A percentile compares a stretch with the other conserved stretches of the same genome.
These are phyloP conservation scores for Chymomyza fuscimana DNA, from an alignment of 2,888 invertebrate species.

Conservation along the genomic window DNA sequence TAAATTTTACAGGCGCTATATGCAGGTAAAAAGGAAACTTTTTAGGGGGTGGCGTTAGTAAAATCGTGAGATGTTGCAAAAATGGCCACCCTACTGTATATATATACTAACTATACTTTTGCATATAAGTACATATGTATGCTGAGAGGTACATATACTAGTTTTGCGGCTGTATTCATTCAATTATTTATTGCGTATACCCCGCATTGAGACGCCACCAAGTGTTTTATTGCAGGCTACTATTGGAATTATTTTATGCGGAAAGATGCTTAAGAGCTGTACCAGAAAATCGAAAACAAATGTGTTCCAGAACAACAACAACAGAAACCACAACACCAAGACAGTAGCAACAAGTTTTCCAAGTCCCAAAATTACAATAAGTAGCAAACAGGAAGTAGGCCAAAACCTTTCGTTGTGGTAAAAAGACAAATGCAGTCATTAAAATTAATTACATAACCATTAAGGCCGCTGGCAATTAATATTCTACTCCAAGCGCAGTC, in stretches of 20 bases:
- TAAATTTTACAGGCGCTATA: no score
- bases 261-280: neutral
- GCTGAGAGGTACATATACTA: neutral
- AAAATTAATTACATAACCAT: slow-evolving; percentile 71
- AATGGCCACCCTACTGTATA: no score
- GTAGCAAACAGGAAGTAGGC: neutral
- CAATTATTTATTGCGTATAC: neutral
- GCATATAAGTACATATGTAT: no score
- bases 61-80: no score
- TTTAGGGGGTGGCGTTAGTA: no score
- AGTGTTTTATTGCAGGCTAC: neutral
- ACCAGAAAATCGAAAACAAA: neutral
- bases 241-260: neutral
- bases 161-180: neutral
- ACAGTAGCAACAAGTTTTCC: neutral
- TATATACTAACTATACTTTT: no score
- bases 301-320: neutral
- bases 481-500: slow-evolving; percentile 18
- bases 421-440: slow-evolving; percentile 54
- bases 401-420: neutral
- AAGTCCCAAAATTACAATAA: neutral
- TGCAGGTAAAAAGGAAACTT: no score
- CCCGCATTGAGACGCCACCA: neutral
- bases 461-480: slow-evolving; percentile 68
- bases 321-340: neutral